Base-by-base conservation (phyloP, 2,797 vertebrate genomes). In the Acanthurus leucopareius region DNA sequence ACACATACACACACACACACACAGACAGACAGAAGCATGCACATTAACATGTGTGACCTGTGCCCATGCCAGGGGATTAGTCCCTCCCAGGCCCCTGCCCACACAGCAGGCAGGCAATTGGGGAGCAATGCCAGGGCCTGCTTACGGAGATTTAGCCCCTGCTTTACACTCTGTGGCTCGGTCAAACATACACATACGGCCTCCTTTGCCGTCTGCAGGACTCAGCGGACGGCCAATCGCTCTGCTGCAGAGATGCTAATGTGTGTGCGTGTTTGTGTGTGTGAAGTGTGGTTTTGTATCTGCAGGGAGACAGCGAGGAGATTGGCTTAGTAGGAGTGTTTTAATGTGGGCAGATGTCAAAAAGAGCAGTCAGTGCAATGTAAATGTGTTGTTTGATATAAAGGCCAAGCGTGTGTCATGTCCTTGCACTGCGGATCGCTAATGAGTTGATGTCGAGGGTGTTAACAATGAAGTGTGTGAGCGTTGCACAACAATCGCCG, bases 131-230 rank as follows among this genome's bases (percentile, higher is more conserved):
- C 90, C 93, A 94, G 87, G 77, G 85, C 82, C 89, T 89, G 89
- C 93, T 95, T 93, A 93, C 84, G 83, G 84, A 92, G 91, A 88
- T 92, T 94, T 94, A 94, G 85, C 84, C 72, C 42, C 82, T 86
- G 89, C 87, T 88, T 80, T 91, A 91, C 87, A 86, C 91, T 92
- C 79, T 69, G 75, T 59, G 74, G 80, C 80, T 79, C 13, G 40
- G 82, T 88, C 87, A 86, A 87, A 92, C 85, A 86, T 72, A 83
- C 83, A 86, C 83, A 88, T 82, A 76, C 49, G 64, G 75, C 78
- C 82, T 88, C 77, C 83, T 85, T 77, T 62, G 76, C 84, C 67
- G 84, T 79, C 83, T 52, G 64, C 76, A 45, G 69, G 70, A 72
- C 28, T 22, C 60, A 22, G 53, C 62, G 68, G 79, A 59, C 28